Base-by-base conservation (phyloP, 2,888 invertebrate genomes). In the Diarsia brunnea region DNA sequence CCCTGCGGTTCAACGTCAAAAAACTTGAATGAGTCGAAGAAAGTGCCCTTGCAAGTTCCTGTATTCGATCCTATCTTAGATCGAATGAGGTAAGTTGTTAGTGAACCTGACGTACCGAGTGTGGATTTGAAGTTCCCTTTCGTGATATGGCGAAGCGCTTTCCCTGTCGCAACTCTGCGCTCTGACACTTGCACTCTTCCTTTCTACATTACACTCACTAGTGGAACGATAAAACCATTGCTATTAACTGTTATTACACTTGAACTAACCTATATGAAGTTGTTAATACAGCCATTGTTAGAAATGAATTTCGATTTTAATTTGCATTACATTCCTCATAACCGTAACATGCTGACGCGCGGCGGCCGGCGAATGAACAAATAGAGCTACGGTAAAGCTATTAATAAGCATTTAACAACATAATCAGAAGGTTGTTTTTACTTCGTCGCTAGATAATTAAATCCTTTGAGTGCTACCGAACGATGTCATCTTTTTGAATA, bases 181-280 rank as follows among this genome's bases (percentile, higher is more conserved):
- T 93, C 93, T 93, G 94, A 93, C 94, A 94, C 92, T 92, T 93
- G 92, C 93, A 96, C 96, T 96, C 95, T 96, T 96, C 96, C 96
- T 96, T 96, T 96, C 96, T 93, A 94, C 91, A 88, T 92, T 92
- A 92, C 89, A 89, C 90, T 90, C 89, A 74, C 88, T 89, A 85
- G 89, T 89, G 86, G 85, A 86, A 88, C 86, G 73, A 83, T 80
- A 81, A 79, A 80, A 70, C 79, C 67, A 79, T 81, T 58, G 51
- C 80, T 75, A 69, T 76, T 82, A 75, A 78, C 74, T 79, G 74
- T 69, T 82, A 78, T 82, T 80, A 63, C 68, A 81, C 81, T 77
- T 80, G 27, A 81, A 76, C 45, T 69, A 72, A 65, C 69, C 67
- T 80, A 47, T 60, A 70, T 64, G 67, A 72, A 73, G 63, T 61